phyloP scores from a whole-genome alignment of 2,113 vertebrate species.

The Thomomys bottae region DNA sequence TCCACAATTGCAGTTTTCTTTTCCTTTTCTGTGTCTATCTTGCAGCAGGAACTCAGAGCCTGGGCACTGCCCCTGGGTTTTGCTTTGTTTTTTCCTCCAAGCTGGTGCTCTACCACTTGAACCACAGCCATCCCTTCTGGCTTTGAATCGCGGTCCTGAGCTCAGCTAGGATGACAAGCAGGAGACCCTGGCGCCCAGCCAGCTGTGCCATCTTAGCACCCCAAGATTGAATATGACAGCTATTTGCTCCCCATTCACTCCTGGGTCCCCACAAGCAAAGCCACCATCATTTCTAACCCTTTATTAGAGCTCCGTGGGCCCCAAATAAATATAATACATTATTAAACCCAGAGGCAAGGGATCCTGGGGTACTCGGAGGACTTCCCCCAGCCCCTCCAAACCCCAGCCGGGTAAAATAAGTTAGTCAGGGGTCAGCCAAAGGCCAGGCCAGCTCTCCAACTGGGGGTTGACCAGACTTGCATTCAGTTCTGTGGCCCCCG shows the following conservation, averaged over 20 bases:
- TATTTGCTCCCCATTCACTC: background rate
- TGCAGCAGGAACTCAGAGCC: too few species aligned
- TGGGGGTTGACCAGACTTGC: slow-evolving; percentile 22
- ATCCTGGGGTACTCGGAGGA: slow-evolving; percentile 47
- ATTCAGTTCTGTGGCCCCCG: slow-evolving; percentile 59
- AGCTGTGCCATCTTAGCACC: too few species aligned
- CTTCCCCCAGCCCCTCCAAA: background rate
- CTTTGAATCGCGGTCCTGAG: too few species aligned
- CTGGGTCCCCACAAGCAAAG: background rate
- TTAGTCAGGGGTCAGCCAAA: slow-evolving; percentile 37
- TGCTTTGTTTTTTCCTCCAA: too few species aligned
- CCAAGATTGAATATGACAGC: fast-evolving
- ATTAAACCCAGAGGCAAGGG: slow-evolving; percentile 69
- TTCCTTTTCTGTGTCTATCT: too few species aligned
- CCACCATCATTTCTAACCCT: slow-evolving; percentile 64
- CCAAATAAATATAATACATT: slow-evolving; percentile 83
- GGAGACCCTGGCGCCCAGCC: too few species aligned
- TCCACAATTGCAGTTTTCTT: background rate
- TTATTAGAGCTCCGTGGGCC: slow-evolving; percentile 70
- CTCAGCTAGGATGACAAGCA: too few species aligned
- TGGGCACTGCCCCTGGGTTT: too few species aligned
- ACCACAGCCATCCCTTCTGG: too few species aligned
- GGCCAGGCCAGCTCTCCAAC: slow-evolving; percentile 60
- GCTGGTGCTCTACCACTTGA: too few species aligned
- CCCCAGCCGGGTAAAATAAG: slow-evolving; percentile 68